Conservation (phyloP, 2,113 vertebrate genomes). For the Chroicocephalus ridibundus region DNA sequence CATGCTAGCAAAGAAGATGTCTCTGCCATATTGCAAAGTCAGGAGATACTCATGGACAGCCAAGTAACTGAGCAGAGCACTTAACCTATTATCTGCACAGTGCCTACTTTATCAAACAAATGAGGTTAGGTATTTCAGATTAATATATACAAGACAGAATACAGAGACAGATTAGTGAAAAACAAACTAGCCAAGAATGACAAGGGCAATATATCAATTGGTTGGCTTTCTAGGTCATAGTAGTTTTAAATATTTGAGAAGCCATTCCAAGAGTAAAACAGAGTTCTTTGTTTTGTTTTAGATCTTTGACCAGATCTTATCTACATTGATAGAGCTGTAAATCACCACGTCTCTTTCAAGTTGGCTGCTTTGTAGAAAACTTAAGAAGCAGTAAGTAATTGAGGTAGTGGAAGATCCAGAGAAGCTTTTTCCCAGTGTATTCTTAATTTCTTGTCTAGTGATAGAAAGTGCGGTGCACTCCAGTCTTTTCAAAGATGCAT, state of each 20-base stretch:
- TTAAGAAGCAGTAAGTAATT: not conserved
- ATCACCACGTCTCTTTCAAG: constrained; percentile 40
- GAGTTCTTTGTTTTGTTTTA: constrained; percentile 19
- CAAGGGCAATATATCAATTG: not conserved
- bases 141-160: not conserved
- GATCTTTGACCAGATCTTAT: constrained; percentile 48
- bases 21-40: not conserved
- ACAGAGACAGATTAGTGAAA: constrained; percentile 8
- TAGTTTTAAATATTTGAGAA: constrained; percentile 59
- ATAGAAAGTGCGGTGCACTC: not conserved
- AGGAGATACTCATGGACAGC: not conserved
- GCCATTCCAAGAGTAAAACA: not conserved
- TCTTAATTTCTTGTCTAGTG: not conserved
- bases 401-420: not conserved
- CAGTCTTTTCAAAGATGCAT: not conserved
- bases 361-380: constrained; percentile 7
- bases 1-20: not conserved
- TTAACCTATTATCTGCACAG: not conserved
- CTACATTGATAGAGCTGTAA: constrained; percentile 6
- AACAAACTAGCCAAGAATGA: not conserved
- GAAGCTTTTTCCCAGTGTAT: not conserved
- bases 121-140: not conserved
- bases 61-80: not conserved
- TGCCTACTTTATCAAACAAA: not conserved
- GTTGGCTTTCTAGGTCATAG: constrained; percentile 14